These are phyloP conservation scores for Mythimna impura DNA, from an alignment of 2,888 invertebrate genomes.

Conservation along the genomic window DNA sequence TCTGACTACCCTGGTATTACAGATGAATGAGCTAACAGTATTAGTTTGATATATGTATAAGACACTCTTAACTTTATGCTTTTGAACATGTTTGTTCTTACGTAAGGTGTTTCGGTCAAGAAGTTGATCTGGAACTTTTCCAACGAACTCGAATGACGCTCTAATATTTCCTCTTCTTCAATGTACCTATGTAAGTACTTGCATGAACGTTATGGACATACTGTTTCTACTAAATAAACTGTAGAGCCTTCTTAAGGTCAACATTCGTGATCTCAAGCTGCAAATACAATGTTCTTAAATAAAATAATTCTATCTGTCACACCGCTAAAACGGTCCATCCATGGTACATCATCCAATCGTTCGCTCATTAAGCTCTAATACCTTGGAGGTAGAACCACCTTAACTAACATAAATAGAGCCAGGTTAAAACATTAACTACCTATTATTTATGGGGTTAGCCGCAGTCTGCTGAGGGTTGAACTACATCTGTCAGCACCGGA, in stretches of 20 bases:
- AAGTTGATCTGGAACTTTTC: neutral
- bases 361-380: neutral
- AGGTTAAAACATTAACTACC: neutral
- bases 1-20: neutral
- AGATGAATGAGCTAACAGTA: neutral
- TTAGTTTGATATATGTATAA: neutral
- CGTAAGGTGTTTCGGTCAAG: neutral
- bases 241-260: neutral
- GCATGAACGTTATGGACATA: neutral
- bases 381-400: too few relatives aligned
- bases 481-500: too few relatives aligned
- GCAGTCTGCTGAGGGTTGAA: neutral
- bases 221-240: neutral
- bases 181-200: neutral
- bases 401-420: neutral
- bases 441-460: neutral
- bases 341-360: too few relatives aligned
- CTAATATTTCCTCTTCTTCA: too few relatives aligned
- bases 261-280: neutral
- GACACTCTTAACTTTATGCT: neutral
- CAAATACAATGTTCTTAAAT: neutral
- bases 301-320: neutral
- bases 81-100: neutral
- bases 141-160: neutral
- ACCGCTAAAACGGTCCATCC: too few relatives aligned